These are phyloP conservation scores for Eueides isabella DNA, from an alignment of 1,140 invertebrate genomes.

Conservation along the genomic window DNA sequence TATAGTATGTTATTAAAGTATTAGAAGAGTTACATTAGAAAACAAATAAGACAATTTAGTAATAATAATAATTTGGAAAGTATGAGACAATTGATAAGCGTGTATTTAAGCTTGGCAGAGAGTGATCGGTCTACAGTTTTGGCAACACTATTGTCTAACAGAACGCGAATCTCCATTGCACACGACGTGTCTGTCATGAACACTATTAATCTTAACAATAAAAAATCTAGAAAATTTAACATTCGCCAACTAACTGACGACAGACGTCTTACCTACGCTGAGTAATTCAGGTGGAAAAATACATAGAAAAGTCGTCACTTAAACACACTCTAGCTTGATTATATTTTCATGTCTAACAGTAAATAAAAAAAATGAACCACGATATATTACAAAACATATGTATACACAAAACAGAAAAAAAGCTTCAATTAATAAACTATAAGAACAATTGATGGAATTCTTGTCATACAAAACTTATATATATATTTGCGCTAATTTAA, in stretches of 20 bases:
- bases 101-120: constrained; percentile 47
- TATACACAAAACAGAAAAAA: too few species aligned
- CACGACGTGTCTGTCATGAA: constrained; percentile 68
- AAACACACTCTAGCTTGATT: neutral
- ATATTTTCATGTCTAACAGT: neutral
- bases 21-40: neutral
- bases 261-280: constrained; percentile 23
- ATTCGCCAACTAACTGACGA: constrained; percentile 36
- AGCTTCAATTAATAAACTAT: too few species aligned
- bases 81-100: constrained; percentile 56
- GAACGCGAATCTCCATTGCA: constrained; percentile 49
- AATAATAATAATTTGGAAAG: constrained; percentile 33
- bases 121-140: constrained; percentile 42
- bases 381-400: constrained; percentile 3
- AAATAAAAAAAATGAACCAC: neutral
- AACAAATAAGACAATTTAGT: constrained; percentile 21
- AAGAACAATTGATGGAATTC: too few species aligned
- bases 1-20: neutral
- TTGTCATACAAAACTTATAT: too few species aligned
- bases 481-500: too few species aligned
- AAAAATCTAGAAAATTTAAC: constrained; percentile 46
- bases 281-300: constrained; percentile 22
- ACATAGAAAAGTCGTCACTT: neutral
- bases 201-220: constrained; percentile 66
- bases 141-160: constrained; percentile 44